Percentiles rank a stretch among this genome's conserved stretches.
These are phyloP conservation scores for Catocala sponsa DNA, from an alignment of 2,888 invertebrate genomes.

Conservation along the genomic window DNA sequence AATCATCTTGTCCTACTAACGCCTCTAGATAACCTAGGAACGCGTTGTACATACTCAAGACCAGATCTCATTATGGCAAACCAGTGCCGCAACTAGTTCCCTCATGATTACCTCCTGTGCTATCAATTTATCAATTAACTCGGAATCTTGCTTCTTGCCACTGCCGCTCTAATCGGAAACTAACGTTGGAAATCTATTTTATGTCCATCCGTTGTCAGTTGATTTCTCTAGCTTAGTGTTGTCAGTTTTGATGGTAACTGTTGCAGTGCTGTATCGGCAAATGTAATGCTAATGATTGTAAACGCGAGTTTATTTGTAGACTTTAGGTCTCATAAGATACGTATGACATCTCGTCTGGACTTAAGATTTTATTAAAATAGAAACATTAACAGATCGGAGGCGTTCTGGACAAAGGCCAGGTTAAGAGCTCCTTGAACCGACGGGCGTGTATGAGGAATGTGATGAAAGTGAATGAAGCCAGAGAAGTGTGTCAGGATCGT, in stretches of 20 bases:
- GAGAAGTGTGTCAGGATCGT: too few species aligned
- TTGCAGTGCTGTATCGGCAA: too few species aligned
- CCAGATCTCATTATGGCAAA: slow-evolving; percentile 41
- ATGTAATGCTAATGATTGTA: too few species aligned
- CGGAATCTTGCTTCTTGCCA: slow-evolving; percentile 44
- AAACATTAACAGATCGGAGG: too few species aligned
- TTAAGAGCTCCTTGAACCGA: too few species aligned
- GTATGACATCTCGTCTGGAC: too few species aligned
- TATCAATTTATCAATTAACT: slow-evolving; percentile 54
- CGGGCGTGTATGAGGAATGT: too few species aligned
- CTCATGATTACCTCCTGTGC: slow-evolving; percentile 50
- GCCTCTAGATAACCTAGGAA: background rate
- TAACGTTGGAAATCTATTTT: slow-evolving; percentile 27
- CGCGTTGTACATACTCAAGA: background rate
- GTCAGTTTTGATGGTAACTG: background rate
- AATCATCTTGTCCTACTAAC: background rate
- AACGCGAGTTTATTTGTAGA: too few species aligned
- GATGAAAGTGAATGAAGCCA: too few species aligned
- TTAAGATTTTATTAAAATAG: too few species aligned
- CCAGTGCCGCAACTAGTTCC: slow-evolving; percentile 34
- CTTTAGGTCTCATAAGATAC: too few species aligned
- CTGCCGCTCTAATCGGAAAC: slow-evolving; percentile 29
- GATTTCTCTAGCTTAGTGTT: slow-evolving; percentile 19
- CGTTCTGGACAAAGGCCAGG: too few species aligned
- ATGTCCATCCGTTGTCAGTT: slow-evolving; percentile 29